These are phyloP conservation scores for Apis dorsata DNA, from an alignment of 1,140 invertebrate species.

Conservation along the genomic window DNA sequence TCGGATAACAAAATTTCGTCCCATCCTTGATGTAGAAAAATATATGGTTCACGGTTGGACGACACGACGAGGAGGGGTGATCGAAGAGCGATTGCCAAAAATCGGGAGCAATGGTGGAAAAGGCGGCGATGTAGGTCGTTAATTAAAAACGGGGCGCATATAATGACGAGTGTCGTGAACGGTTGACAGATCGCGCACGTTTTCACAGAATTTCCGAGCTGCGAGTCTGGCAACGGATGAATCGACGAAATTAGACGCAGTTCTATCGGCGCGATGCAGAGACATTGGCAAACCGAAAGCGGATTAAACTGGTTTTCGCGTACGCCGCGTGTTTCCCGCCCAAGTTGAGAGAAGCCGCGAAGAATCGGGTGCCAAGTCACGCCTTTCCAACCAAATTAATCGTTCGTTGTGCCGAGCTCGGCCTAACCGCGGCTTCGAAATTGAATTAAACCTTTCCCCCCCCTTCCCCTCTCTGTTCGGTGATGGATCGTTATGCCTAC, in stretches of 20 bases:
- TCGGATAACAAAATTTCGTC: background rate
- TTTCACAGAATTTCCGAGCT: background rate
- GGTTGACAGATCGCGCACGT: background rate
- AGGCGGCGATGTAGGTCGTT: background rate
- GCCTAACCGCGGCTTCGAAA: background rate
- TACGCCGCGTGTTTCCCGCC: conserved; percentile 13
- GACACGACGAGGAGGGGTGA: no score
- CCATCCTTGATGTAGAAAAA: no score
- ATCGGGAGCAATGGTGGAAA: background rate
- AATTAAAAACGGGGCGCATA: background rate
- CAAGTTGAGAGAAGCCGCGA: background rate
- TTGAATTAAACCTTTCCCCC: conserved; percentile 25
- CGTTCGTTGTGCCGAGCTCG: background rate
- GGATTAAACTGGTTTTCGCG: conserved; percentile 46
- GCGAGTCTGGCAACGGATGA: conserved; percentile 12
- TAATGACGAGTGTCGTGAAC: background rate
- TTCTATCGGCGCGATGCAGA: conserved; percentile 13
- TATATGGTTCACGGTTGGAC: no score
- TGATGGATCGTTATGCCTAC: conserved; percentile 48
- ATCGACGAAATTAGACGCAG: conserved; percentile 27
- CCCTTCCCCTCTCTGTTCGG: background rate
- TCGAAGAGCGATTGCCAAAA: background rate
- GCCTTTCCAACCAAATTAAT: conserved; percentile 20
- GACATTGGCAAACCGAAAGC: conserved; percentile 9
- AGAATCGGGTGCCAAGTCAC: background rate